Evolutionary conservation across 1,140 invertebrate genomes (phyloP).

Genomic region (Archivesica marissinica): DNA sequence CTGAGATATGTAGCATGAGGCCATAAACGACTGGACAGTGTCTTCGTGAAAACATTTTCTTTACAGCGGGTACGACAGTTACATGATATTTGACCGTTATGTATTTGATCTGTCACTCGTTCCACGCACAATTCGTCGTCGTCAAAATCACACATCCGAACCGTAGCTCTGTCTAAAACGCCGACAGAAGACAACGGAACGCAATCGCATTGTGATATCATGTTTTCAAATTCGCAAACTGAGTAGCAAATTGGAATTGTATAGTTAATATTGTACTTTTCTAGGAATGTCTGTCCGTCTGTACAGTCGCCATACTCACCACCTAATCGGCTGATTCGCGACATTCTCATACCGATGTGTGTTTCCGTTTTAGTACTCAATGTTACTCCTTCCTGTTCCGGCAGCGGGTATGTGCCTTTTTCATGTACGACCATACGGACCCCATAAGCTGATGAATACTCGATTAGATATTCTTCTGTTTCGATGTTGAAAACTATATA

Average conservation of each 20-base stretch:
- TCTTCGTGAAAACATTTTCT: neutral
- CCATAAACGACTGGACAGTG: neutral
- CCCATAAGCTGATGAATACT: neutral
- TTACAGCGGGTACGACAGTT: neutral
- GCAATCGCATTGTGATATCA: neutral
- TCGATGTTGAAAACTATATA: constrained; percentile 5
- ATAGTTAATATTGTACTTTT: neutral
- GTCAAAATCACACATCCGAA: neutral
- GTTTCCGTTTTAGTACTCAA: neutral
- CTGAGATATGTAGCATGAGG: neutral
- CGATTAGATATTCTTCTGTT: neutral
- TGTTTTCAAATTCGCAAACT: neutral
- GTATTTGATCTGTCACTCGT: neutral
- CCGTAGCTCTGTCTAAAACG: neutral
- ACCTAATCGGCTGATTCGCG: neutral
- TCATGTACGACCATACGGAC: constrained; percentile 26
- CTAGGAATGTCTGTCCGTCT: neutral
- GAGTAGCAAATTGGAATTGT: constrained; percentile 12
- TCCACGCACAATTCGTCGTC: neutral
- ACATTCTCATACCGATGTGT: neutral
- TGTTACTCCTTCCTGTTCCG: constrained; percentile 3
- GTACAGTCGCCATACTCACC: constrained; percentile 6
- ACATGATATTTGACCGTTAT: neutral
- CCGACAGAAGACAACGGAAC: neutral
- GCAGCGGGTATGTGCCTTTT: neutral